Conservation (phyloP, 2,888 invertebrate genomes). For the Leptinotarsa tumamoca region DNA sequence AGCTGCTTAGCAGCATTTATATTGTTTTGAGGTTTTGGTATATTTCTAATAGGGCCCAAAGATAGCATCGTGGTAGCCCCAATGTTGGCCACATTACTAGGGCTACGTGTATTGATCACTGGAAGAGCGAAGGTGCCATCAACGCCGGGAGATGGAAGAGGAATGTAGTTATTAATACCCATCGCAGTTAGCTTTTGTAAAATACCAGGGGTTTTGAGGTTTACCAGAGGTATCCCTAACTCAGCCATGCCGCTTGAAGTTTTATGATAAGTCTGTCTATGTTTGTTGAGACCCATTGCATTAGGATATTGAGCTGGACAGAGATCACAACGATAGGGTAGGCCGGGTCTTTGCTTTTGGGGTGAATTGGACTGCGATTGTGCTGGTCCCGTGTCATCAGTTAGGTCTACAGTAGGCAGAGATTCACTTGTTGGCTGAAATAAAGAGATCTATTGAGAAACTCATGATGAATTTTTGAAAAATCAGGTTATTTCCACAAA, state of each 20-base stretch:
- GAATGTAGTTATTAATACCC: conserved; percentile 82
- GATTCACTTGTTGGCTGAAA: conserved; percentile 28
- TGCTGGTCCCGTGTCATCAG: conserved; percentile 66
- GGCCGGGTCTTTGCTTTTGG: conserved; percentile 62
- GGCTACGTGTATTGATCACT: conserved; percentile 65
- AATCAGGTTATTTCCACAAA: too few species aligned
- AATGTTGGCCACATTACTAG: conserved; percentile 67
- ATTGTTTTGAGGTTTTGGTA: conserved; percentile 53
- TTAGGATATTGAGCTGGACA: conserved; percentile 81
- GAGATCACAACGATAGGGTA: conserved; percentile 74
- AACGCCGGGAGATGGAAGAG: conserved; percentile 71
- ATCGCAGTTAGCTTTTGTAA: conserved; percentile 74
- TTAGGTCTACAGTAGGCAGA: conserved; percentile 68
- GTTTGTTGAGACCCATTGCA: conserved; percentile 70
- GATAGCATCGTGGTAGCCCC: conserved; percentile 79
- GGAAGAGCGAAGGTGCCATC: conserved; percentile 75
- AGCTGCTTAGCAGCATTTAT: conserved; percentile 42
- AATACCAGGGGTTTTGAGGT: conserved; percentile 76
- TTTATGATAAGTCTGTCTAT: conserved; percentile 75
- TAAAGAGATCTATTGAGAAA: not conserved
- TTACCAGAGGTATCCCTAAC: conserved; percentile 79
- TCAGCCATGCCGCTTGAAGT: conserved; percentile 71
- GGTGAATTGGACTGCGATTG: conserved; percentile 51
- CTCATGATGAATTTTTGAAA: too few species aligned
- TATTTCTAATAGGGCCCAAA: conserved; percentile 75